Evolutionary conservation across 2,797 vertebrate genomes (phyloP).

Genomic region (Craterocephalus amniculus): DNA sequence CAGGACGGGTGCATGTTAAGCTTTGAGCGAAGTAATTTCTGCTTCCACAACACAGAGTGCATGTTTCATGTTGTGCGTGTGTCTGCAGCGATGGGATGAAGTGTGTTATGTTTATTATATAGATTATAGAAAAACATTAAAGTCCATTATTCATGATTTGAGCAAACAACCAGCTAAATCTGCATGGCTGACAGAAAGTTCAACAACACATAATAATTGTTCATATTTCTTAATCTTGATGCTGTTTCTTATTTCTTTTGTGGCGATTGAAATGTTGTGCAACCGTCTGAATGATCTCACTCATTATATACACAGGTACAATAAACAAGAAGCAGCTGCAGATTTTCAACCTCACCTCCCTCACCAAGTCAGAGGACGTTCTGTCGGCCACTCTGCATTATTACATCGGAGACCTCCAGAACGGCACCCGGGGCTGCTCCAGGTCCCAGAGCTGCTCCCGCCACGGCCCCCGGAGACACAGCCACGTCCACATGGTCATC

Average conservation of each 20-base stretch:
- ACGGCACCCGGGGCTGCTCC: slow-evolving; percentile 56
- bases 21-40: background rate
- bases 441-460: slow-evolving; percentile 58
- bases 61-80: no score
- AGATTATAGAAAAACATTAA: background rate
- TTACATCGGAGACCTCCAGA: slow-evolving; percentile 85
- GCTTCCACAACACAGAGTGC: background rate
- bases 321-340: slow-evolving; percentile 83
- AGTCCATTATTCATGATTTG: background rate
- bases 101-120: no score
- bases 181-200: background rate
- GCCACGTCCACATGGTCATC: slow-evolving; percentile 84
- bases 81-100: no score
- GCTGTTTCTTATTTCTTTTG: background rate
- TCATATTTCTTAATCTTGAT: background rate
- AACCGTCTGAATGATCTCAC: slow-evolving; percentile 3
- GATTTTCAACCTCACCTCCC: slow-evolving; percentile 93
- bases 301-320: slow-evolving; percentile 75
- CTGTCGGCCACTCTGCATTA: slow-evolving; percentile 93
- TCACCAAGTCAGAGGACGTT: slow-evolving; percentile 92
- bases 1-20: background rate
- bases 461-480: slow-evolving; percentile 65
- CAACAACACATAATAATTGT: background rate
- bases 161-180: background rate
- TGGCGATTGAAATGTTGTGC: background rate